These are phyloP conservation scores for Parus major DNA, from an alignment of 2,113 vertebrate genomes.

Conservation along the genomic window DNA sequence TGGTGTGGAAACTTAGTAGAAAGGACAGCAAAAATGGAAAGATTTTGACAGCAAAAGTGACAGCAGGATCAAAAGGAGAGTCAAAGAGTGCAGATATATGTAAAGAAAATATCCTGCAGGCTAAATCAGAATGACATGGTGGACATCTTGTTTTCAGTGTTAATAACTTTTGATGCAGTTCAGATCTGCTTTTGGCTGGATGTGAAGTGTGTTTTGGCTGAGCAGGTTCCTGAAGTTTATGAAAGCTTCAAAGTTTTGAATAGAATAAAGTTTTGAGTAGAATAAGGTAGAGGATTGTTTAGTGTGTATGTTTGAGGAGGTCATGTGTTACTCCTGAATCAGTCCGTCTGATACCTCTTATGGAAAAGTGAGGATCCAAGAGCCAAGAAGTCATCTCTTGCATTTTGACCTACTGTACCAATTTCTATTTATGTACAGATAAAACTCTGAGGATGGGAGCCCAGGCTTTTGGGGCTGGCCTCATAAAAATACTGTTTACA, in stretches of 20 bases:
- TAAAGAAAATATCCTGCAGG: not conserved
- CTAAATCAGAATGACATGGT: not conserved
- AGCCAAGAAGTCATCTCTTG: not conserved
- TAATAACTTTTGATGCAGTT: not conserved
- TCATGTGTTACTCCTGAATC: not conserved
- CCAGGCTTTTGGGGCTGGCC: not conserved
- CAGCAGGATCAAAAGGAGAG: not conserved
- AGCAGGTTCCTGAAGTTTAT: not conserved
- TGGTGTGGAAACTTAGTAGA: not conserved
- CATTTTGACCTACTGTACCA: not conserved
- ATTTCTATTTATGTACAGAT: not conserved
- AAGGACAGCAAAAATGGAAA: not conserved
- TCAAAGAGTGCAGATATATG: not conserved
- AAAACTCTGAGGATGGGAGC: not conserved
- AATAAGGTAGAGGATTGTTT: not conserved
- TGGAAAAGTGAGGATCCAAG: not conserved
- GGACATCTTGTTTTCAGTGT: not conserved
- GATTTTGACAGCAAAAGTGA: not conserved
- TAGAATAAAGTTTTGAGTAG: not conserved
- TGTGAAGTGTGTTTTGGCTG: not conserved
- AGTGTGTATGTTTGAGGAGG: not conserved
- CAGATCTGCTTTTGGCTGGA: not conserved
- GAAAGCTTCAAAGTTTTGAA: not conserved
- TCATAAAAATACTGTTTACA: not conserved
- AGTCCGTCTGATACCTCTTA: not conserved